These are phyloP conservation scores for Steinernema hermaphroditum DNA, from an alignment of 2,888 invertebrate species.

Conservation along the genomic window DNA sequence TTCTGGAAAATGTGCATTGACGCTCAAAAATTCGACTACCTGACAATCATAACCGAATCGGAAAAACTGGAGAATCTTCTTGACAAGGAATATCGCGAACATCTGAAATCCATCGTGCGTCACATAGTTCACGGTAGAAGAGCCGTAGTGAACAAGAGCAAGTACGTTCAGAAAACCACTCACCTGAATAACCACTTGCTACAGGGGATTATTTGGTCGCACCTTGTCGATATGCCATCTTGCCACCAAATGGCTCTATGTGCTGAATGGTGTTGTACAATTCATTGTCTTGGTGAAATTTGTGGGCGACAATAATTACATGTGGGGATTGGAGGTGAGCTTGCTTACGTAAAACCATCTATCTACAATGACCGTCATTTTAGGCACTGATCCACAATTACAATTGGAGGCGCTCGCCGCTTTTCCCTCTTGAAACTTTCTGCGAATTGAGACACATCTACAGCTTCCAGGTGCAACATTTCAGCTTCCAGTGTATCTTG, in stretches of 20 bases:
- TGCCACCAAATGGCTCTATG: conserved; percentile 30
- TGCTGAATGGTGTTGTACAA: conserved; percentile 35
- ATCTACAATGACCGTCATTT: neutral
- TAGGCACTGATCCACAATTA: neutral
- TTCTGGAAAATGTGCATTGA: conserved; percentile 37
- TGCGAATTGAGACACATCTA: conserved; percentile 10
- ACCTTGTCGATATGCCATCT: neutral
- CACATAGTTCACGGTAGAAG: conserved; percentile 20
- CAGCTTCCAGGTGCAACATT: neutral
- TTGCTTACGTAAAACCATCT: neutral
- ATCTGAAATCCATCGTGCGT: neutral
- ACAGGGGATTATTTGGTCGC: neutral
- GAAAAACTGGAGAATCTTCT: neutral
- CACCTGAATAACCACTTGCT: neutral
- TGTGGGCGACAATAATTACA: conserved; percentile 36
- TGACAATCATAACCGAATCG: neutral
- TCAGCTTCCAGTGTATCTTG: conserved; percentile 43
- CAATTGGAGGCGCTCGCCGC: neutral
- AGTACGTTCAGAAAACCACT: neutral
- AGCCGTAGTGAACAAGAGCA: conserved; percentile 23
- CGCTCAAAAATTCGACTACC: neutral
- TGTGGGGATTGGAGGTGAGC: conserved; percentile 41
- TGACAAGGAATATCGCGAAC: neutral
- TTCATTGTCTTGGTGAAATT: conserved; percentile 34
- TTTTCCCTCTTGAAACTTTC: conserved; percentile 22